Evolutionary conservation across 2,797 vertebrate species (phyloP), one percentile per base, ranked within the genome.

Genomic region (Zenarchopterus dispar): DNA sequence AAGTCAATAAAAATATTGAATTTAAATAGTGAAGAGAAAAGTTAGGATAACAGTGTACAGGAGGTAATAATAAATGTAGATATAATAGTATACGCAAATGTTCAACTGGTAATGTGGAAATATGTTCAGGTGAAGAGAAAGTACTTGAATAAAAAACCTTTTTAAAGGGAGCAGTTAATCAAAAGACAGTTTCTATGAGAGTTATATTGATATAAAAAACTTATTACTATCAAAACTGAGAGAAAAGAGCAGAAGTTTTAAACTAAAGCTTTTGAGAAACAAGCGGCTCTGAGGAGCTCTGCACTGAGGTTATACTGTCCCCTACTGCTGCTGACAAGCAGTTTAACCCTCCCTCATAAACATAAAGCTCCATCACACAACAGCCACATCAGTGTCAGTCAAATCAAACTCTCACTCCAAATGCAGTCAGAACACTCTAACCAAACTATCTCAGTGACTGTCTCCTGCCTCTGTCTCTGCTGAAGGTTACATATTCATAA

Each of bases 261-360:
- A 39, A 3, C 13, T 15, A 13, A 39, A 16, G 13, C 16, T 39
- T 39, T 39, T 28, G 36, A 15, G 36, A 39, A 39, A 15, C 36
- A 36, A 10, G 33, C 33, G 2, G 3, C 13, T 13, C 4, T 7
- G 2, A 3, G 26, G 23, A 39, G 53, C 23, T 57, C 16, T 58
- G 22, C 17, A n/a, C 42, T 73, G 49, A 36, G 45, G 26, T 31
- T 76, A 73, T 49, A 88, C 81, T 90, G 89, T 90, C 90, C 88
- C 67, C 92, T 85, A 60, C 58, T 81, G 92, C n/a, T 67, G 2
- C 59, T n/a, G n/a, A 65, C 4, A 2, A 51, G 67, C 26, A 75
- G 46, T 70, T 39, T 79, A 89, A 19, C 5, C 50, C 8, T 22
- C 9, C 9, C n/a, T 23, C 46, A 2, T 42, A 45, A 62, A 41